Base-by-base conservation (phyloP, 2,888 invertebrate genomes). In the Diarsia dahlii region DNA sequence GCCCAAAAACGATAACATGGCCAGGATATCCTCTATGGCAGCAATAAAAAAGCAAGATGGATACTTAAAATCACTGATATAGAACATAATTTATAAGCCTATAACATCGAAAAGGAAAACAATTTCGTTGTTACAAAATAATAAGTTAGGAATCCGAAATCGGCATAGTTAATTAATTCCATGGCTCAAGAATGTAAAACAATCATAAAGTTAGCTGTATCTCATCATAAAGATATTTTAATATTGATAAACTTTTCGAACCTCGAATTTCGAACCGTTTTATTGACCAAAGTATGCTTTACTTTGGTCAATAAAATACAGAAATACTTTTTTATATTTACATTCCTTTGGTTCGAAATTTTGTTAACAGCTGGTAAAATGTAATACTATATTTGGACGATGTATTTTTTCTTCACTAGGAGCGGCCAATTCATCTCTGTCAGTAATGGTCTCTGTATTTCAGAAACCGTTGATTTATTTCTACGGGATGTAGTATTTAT, bases 181-280 rank as follows among this genome's bases (percentile, higher is more conserved):
- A 39, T 63, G 8, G 39, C 58, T 10, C 39, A 77, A 77, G 81
- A 81, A 77, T 81, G 62, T 71, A 46, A 45, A 74, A 66, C 73
- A 84, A 63, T 58, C 39, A 58, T 71, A 74, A 84, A 84, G 62
- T 83, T 80, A 20, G 48, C 18, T 79, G 66, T 58, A 62, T 79
- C 76, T 39, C 12, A 71, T 66, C 82, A 79, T 54, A 45, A 52
- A 73, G 68, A 58, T 76, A 80, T 81, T 82, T 76, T 66, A 76
- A 74, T 77, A 83, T 77, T 81, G 77, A 74, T 81, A 84, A 83
- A 83, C 71, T 83, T 82, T 45, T 52, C 60, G 46, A 77, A 63
- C 28, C 68, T 50, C 65, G 63, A 15, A 54, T 8, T 15, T 56
- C 15, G 56, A 56, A 56, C 15, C 8, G 15, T 56, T 56, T 56